Percentiles rank a stretch among this genome's conserved stretches.
phyloP scores from a whole-genome alignment of 2,888 invertebrate genomes.

The Drosophila prostipennis region DNA sequence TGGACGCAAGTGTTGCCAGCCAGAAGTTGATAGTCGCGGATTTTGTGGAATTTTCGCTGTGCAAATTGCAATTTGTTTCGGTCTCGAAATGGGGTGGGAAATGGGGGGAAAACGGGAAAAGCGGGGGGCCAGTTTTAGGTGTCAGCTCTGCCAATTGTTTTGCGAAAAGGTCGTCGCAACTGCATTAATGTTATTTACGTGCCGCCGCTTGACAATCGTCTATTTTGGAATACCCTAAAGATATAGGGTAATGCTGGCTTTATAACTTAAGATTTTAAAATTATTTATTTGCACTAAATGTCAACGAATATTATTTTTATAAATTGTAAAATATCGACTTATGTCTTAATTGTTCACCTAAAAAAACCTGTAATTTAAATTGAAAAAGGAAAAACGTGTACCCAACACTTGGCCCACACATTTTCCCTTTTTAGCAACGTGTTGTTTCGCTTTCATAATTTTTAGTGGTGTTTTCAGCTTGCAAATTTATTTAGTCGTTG shows the following conservation, averaged over 20 bases:
- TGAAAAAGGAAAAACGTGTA: not conserved
- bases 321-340: no score
- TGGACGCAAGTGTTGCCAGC: slow-evolving; percentile 11
- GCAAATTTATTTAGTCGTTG: slow-evolving; percentile 21
- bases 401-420: not conserved
- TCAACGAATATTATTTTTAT: no score
- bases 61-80: slow-evolving; percentile 21
- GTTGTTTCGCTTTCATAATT: not conserved
- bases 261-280: not conserved
- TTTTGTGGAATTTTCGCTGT: slow-evolving; percentile 20
- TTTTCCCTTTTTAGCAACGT: not conserved
- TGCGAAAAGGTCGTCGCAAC: slow-evolving; percentile 20
- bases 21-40: slow-evolving; percentile 11
- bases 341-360: no score
- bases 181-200: slow-evolving; percentile 46
- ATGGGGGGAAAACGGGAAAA: slow-evolving; percentile 5
- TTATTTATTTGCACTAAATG: no score
- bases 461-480: slow-evolving; percentile 13
- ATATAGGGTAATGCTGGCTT: not conserved
- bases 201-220: slow-evolving; percentile 14
- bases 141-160: slow-evolving; percentile 31
- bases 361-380: not conserved
- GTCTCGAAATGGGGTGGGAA: not conserved
- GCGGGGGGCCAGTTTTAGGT: slow-evolving; percentile 9
- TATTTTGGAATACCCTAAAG: not conserved